Evolutionary conservation across 92 coral and sea anemone species (phyloP), one percentile per base, ranked within the genome.

Genomic region (Palythoa grandis): DNA sequence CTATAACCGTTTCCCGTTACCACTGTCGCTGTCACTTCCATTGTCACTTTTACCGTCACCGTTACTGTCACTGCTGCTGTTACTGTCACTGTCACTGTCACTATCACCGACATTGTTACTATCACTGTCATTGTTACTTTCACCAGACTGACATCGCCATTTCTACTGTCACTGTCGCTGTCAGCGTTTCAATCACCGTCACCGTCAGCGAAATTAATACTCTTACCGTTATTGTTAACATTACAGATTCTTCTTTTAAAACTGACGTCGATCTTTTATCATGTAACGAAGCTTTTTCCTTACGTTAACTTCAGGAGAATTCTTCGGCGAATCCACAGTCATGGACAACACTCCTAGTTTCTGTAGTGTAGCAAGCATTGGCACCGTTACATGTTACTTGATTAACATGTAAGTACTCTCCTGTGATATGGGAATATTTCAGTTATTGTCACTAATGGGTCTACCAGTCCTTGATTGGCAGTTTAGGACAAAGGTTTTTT

Each of bases 351-450:
- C 93, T 38, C 93, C 91, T 7, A 92, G 98, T 78, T 93, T 90
- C 88, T 95, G 98, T 86, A 95, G 97, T 50, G 98, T 96, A 8
- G 91, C 93, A 50, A 93, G 95, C 38, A 95, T 96, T 20, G 98
- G 99, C 1, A 91, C 87, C 8, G 99, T 95, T 74, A 95, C 97
- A 50, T 96, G 99, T 66, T 96, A 93, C 73, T 87, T 96, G n/a
- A 78, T 96, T 22, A 96, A 95, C 94, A 96, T 91, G 99, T 96
- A 90, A 89, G 98, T 76, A 47, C 20, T 48, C 15, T 50, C 74
- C 3, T 43, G 22, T 16, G 11, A 70, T 15, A 39, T 47, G 35
- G 35, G 35, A 29, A 1, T 0, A 29, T 29, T 29, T 29, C 35
- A 29, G 35, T 29, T 29, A 29, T 29, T 29, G 35, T 29, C 35